Percentiles rank a stretch among this genome's conserved stretches.
phyloP scores from a whole-genome alignment of 1,140 invertebrate genomes.

The Cardiocondyla obscurior region DNA sequence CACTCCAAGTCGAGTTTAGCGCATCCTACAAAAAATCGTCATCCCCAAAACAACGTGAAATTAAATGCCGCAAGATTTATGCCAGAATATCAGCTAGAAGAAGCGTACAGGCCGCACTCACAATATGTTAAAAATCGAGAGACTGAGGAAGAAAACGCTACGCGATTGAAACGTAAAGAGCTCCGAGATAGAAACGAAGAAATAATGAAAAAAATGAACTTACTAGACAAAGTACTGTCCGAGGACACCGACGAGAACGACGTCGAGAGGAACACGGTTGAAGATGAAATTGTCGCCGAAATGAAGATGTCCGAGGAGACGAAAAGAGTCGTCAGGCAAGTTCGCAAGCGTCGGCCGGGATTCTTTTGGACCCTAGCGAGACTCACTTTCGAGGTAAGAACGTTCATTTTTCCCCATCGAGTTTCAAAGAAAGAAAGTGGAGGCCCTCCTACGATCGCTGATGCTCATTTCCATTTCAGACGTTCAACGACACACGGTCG shows the following conservation, averaged over 20 bases:
- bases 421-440: neutral
- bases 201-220: slow-evolving; percentile 38
- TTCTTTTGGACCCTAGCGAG: slow-evolving; percentile 83
- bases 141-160: neutral
- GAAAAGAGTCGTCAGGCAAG: slow-evolving; percentile 75
- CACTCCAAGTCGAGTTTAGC: neutral
- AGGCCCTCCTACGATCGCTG: neutral
- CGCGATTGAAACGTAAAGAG: neutral
- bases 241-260: slow-evolving; percentile 18
- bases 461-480: slow-evolving; percentile 71
- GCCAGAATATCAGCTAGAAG: neutral
- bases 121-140: neutral
- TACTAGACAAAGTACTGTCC: slow-evolving; percentile 40
- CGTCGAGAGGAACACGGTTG: slow-evolving; percentile 37
- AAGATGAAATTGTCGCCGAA: slow-evolving; percentile 40
- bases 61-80: neutral
- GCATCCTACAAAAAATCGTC: neutral
- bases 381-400: slow-evolving; percentile 81
- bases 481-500: slow-evolving; percentile 82
- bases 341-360: slow-evolving; percentile 79
- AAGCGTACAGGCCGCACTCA: neutral
- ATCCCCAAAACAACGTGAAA: neutral
- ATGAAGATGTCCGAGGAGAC: slow-evolving; percentile 57
- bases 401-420: neutral
- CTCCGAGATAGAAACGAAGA: neutral